phyloP scores from a whole-genome alignment of 1,140 invertebrate genomes.

The Arctopsyche grandis region DNA sequence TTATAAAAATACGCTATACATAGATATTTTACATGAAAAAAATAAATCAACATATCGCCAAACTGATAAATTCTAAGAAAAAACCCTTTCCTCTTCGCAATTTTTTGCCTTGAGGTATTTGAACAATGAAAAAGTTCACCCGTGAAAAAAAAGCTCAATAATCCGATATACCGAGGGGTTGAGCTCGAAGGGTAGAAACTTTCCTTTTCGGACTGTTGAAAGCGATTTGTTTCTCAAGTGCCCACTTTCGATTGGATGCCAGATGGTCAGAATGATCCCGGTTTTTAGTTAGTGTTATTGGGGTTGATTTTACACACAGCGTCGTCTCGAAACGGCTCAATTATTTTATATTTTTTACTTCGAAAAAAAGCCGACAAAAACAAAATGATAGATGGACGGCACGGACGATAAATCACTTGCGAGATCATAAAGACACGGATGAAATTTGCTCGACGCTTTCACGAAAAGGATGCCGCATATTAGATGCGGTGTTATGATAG shows the following conservation, averaged over 20 bases:
- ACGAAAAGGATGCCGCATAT: background rate
- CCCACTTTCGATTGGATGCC: slow-evolving; percentile 47
- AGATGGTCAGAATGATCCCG: slow-evolving; percentile 52
- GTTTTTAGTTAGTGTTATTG: slow-evolving; percentile 53
- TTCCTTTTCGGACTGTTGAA: slow-evolving; percentile 40
- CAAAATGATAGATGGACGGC: too few relatives aligned
- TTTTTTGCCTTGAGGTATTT: background rate
- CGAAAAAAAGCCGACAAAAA: too few relatives aligned
- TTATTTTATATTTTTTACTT: too few relatives aligned
- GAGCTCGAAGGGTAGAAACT: slow-evolving; percentile 8
- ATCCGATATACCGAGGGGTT: slow-evolving; percentile 6
- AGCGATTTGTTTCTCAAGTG: slow-evolving; percentile 54
- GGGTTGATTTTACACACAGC: slow-evolving; percentile 40
- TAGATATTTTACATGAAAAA: too few relatives aligned
- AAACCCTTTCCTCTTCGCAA: background rate
- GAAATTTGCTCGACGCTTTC: too few relatives aligned
- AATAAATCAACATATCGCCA: too few relatives aligned
- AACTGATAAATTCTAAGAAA: too few relatives aligned
- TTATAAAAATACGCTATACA: too few relatives aligned
- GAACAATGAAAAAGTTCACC: slow-evolving; percentile 19
- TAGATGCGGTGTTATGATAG: too few relatives aligned
- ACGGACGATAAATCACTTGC: too few relatives aligned
- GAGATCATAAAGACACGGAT: too few relatives aligned
- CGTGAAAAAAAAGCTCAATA: slow-evolving; percentile 21
- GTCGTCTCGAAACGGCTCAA: background rate